A percentile compares a stretch with the other conserved stretches of the same genome.
These are phyloP conservation scores for Homarus gammarus DNA, from an alignment of 2,888 invertebrate species.

Conservation along the genomic window DNA sequence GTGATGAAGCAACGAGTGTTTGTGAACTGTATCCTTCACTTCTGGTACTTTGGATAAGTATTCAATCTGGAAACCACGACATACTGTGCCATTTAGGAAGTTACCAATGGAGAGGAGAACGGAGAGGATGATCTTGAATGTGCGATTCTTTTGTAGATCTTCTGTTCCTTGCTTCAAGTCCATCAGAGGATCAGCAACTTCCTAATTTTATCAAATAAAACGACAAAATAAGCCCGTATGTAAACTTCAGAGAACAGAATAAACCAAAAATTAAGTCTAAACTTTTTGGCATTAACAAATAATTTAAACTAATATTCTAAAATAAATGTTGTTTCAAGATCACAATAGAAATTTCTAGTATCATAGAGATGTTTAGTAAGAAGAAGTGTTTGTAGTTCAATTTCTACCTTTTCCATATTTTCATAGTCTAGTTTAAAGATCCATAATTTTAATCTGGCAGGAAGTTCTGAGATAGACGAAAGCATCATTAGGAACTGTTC, in stretches of 20 bases:
- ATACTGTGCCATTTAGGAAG: conserved; percentile 93
- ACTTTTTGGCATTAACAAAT: not conserved
- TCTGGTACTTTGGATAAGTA: conserved; percentile 98
- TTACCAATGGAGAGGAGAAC: conserved; percentile 96
- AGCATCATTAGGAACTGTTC: conserved; percentile 99
- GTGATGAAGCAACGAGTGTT: conserved; percentile 98
- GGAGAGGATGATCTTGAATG: conserved; percentile 96
- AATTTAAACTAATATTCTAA: conserved; percentile 7
- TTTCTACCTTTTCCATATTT: conserved; percentile 89
- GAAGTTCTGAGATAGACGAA: conserved; percentile 96
- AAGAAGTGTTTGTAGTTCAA: not conserved
- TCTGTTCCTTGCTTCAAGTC: conserved; percentile 98
- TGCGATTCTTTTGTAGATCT: conserved; percentile 92
- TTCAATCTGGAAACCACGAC: conserved; percentile 98
- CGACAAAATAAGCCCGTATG: conserved; percentile 40
- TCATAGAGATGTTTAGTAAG: not conserved
- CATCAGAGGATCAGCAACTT: conserved; percentile 99
- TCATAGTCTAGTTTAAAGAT: conserved; percentile 99
- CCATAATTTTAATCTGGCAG: conserved; percentile 96
- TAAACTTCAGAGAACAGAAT: too few relatives aligned
- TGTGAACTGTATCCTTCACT: conserved; percentile 99
- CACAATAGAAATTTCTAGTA: too few relatives aligned
- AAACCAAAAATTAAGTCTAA: too few relatives aligned
- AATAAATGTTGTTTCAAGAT: not conserved
- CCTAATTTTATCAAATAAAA: conserved; percentile 83